These are phyloP conservation scores for Gerris lacustris DNA, from an alignment of 2,888 invertebrate species.

Conservation along the genomic window DNA sequence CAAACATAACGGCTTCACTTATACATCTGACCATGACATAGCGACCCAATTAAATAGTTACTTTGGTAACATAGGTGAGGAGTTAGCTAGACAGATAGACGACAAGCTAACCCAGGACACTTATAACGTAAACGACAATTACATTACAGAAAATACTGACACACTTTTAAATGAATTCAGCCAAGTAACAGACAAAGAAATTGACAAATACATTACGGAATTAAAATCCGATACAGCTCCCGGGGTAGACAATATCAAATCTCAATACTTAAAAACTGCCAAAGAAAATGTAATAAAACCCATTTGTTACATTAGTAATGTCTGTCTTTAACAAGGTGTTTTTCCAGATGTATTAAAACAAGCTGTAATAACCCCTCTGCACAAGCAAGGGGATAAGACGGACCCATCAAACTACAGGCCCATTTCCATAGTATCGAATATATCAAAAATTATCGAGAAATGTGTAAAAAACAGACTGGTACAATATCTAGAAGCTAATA, in stretches of 20 bases:
- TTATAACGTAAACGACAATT: not conserved
- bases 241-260: not conserved
- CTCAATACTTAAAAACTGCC: not conserved
- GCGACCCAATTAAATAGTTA: not conserved
- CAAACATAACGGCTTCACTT: not conserved
- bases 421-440: not conserved
- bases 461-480: not conserved
- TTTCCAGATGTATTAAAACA: not conserved
- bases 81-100: not conserved
- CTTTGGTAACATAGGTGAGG: not conserved
- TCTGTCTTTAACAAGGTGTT: not conserved
- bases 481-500: not conserved
- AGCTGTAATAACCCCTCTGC: not conserved
- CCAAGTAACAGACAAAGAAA: not conserved
- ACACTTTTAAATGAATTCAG: not conserved
- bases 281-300: not conserved
- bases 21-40: not conserved
- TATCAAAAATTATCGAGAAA: slow-evolving; percentile 1
- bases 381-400: not conserved
- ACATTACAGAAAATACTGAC: not conserved
- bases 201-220: not conserved
- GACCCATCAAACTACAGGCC: not conserved
- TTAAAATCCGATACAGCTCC: not conserved
- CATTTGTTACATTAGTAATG: not conserved
- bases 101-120: not conserved